Percentiles rank a stretch among this genome's conserved stretches.
These are phyloP conservation scores for Bryconaethiops microstoma DNA, from an alignment of 2,797 vertebrate genomes.

Conservation along the genomic window DNA sequence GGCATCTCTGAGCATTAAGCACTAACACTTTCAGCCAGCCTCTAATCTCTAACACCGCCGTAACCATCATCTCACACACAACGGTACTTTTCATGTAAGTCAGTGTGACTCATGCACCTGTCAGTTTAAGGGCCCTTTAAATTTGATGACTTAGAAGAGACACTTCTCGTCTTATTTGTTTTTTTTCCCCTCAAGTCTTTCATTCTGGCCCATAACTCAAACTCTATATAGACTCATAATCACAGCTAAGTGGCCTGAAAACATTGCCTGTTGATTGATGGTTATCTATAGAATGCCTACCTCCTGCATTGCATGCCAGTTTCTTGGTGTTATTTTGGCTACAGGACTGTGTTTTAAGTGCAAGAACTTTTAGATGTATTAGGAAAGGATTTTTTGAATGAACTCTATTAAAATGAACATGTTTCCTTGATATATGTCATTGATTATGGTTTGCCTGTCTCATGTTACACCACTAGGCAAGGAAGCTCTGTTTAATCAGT, in stretches of 20 bases:
- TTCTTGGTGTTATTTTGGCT: slow-evolving; percentile 40
- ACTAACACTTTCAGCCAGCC: background rate
- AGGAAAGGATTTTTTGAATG: background rate
- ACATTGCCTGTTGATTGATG: slow-evolving; percentile 41
- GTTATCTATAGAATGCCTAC: slow-evolving; percentile 51
- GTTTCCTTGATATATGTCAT: slow-evolving; percentile 44
- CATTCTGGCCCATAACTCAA: slow-evolving; percentile 4
- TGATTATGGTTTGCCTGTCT: slow-evolving; percentile 55
- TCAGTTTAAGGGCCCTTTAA: background rate
- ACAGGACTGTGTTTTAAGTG: slow-evolving; percentile 38
- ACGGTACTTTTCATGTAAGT: slow-evolving; percentile 13
- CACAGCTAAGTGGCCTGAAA: slow-evolving; percentile 30
- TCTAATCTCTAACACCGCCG: background rate
- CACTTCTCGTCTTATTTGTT: slow-evolving; percentile 12
- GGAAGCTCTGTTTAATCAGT: slow-evolving; percentile 19
- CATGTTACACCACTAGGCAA: slow-evolving; percentile 49
- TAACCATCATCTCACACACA: slow-evolving; percentile 4
- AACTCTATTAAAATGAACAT: background rate
- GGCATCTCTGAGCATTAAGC: background rate
- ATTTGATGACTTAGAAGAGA: background rate
- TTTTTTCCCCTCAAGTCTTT: background rate
- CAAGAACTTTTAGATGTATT: slow-evolving; percentile 9
- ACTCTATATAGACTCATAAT: slow-evolving; percentile 10
- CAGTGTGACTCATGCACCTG: slow-evolving; percentile 3
- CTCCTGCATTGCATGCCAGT: slow-evolving; percentile 66